Conservation (phyloP, 1,140 invertebrate genomes). For the Anoplolepis gracilipes region DNA sequence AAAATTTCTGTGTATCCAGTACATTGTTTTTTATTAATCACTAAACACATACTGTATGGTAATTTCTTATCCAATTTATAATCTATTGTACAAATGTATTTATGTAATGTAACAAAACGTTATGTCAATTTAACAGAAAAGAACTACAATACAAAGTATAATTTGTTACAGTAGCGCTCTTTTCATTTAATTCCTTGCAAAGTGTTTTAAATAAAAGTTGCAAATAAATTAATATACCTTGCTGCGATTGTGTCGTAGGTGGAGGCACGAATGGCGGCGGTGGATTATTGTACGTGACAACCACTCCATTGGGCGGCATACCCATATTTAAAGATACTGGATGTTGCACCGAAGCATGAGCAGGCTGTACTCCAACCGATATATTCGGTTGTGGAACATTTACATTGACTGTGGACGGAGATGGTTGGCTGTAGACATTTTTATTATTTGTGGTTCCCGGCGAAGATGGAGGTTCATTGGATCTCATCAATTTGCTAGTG, state of each 20-base stretch:
- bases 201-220: not conserved
- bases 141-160: no score
- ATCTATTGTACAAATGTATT: not conserved
- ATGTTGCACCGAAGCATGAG: constrained; percentile 81
- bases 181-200: not conserved
- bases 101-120: no score
- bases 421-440: constrained; percentile 82
- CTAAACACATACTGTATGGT: constrained; percentile 34
- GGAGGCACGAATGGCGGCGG: constrained; percentile 83
- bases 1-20: not conserved
- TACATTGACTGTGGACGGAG: constrained; percentile 80
- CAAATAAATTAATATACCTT: constrained; percentile 45
- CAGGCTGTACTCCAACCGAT: constrained; percentile 80
- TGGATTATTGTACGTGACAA: constrained; percentile 82
- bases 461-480: constrained; percentile 86
- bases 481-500: constrained; percentile 86
- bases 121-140: no score
- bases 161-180: not conserved
- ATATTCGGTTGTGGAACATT: constrained; percentile 82
- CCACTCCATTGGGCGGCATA: constrained; percentile 83
- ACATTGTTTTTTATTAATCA: not conserved
- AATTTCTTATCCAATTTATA: not conserved
- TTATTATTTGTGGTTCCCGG: constrained; percentile 79
- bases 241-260: constrained; percentile 81
- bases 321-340: constrained; percentile 81